Conservation (phyloP, 1,140 invertebrate species). For the Archegozetes longisetosus region DNA sequence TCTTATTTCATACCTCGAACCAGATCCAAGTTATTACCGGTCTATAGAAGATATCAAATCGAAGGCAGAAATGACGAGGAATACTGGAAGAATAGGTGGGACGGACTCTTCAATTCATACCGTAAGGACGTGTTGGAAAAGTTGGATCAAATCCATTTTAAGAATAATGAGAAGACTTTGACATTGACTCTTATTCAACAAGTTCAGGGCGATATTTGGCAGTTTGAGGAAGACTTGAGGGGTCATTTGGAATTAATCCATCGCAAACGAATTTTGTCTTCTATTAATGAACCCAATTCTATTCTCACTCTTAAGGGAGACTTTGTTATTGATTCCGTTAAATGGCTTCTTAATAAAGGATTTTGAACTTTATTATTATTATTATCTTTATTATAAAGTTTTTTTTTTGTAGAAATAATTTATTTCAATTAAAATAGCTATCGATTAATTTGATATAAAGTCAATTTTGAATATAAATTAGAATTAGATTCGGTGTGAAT, state of each 20-base stretch:
- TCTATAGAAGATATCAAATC: constrained; percentile 18
- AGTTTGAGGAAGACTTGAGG: constrained; percentile 20
- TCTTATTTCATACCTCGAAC: constrained; percentile 22
- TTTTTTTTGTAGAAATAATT: no score
- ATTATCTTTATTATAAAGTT: no score
- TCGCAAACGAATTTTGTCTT: background rate
- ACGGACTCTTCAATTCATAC: constrained; percentile 10
- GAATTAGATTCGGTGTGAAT: no score
- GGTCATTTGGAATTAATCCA: constrained; percentile 15
- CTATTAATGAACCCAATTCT: background rate
- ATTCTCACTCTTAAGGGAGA: background rate
- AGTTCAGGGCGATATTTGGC: constrained; percentile 23
- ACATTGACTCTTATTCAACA: constrained; percentile 20
- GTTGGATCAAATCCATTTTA: constrained; percentile 7
- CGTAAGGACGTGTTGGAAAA: constrained; percentile 5
- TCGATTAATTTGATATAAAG: no score
- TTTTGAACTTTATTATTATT: no score
- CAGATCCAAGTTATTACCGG: constrained; percentile 21
- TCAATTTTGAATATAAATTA: no score
- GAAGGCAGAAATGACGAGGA: background rate
- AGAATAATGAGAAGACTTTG: constrained; percentile 7
- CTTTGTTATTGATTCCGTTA: background rate
- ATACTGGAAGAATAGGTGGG: constrained; percentile 10
- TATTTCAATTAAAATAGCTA: no score
- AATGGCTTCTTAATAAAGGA: background rate